Base-by-base conservation (phyloP, 2,113 vertebrate genomes). In the Macaca mulatta region DNA sequence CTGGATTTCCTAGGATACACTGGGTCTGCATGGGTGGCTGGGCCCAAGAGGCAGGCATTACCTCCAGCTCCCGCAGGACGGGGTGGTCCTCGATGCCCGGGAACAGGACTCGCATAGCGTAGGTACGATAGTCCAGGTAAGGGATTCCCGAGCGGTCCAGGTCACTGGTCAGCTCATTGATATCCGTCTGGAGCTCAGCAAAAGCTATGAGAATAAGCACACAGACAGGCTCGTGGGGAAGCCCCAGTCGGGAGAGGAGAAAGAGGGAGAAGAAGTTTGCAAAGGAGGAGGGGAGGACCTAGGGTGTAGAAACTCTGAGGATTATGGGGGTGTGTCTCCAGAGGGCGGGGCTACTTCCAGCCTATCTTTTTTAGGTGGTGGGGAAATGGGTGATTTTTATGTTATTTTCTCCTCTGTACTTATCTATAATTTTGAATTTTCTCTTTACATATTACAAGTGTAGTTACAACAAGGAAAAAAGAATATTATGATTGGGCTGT, bases 11-110 rank as follows among this genome's bases (percentile, higher is more conserved):
- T 8, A 3, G 57, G 67, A 61, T 17, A 27, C 43, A 64, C 12
- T 14, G 72, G 18, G 3, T 35, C 64, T 1, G 12, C 0, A 0
- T 1, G 12, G 6, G 6, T 8, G 5, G 40, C 48, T 22, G 22
- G 32, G 48, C 1, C 18, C 32, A 16, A n/a, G 14, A 35, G 38
- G 75, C 55, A 27, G 4, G 64, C 12, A 3, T 97, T 98, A 99
- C 99, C 99, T 99, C 99, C 97, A 99, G 99, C 96, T 99, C 99
- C 97, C 99, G 98, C 92, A 99, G 99, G 18, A 99, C 99, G 0
- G 99, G 99, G 92, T 99, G 99, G 97, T 99, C 99, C 98, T 99
- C 99, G 0, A 99, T 99, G 96, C 99, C 99, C 0, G 99, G 99
- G 98, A 99, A 99, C 0, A 99, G 99, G n/a, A 99, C 99, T 48